phyloP scores from a whole-genome alignment of 2,888 invertebrate species.

The Chaetoderma sp. region DNA sequence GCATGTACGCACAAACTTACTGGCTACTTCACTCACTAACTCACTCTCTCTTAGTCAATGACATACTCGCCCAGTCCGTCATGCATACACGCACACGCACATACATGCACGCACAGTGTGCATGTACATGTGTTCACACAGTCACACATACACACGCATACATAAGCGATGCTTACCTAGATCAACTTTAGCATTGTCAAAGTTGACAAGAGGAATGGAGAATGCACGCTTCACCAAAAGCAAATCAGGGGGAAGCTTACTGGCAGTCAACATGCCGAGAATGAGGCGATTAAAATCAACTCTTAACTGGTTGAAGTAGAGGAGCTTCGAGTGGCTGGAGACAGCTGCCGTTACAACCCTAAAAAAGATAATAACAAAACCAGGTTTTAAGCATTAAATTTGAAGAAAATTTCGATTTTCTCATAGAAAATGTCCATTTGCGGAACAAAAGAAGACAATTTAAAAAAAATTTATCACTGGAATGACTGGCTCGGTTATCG shows the following conservation, averaged over 20 bases:
- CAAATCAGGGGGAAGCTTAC: constrained; percentile 83
- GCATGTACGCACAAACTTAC: too few relatives aligned
- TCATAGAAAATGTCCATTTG: too few relatives aligned
- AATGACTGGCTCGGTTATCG: too few relatives aligned
- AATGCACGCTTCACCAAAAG: constrained; percentile 85
- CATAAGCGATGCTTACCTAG: constrained; percentile 71
- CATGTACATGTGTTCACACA: too few relatives aligned
- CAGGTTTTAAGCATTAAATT: neutral
- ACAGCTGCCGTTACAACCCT: constrained; percentile 83
- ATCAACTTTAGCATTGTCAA: constrained; percentile 96
- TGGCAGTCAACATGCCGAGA: constrained; percentile 89
- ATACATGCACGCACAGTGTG: too few relatives aligned
- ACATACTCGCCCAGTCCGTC: too few relatives aligned
- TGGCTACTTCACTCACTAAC: too few relatives aligned
- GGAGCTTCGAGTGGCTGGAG: constrained; percentile 83
- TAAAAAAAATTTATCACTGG: too few relatives aligned
- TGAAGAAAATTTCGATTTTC: neutral
- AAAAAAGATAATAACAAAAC: constrained; percentile 17
- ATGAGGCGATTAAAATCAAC: constrained; percentile 85
- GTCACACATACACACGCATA: too few relatives aligned
- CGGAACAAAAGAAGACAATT: too few relatives aligned
- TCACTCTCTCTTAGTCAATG: too few relatives aligned
- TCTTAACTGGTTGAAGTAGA: constrained; percentile 87
- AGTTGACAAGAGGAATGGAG: constrained; percentile 90
- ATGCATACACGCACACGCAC: too few relatives aligned